These are phyloP conservation scores for Neoniphon sammara DNA, from an alignment of 2,797 vertebrate genomes.

Conservation along the genomic window DNA sequence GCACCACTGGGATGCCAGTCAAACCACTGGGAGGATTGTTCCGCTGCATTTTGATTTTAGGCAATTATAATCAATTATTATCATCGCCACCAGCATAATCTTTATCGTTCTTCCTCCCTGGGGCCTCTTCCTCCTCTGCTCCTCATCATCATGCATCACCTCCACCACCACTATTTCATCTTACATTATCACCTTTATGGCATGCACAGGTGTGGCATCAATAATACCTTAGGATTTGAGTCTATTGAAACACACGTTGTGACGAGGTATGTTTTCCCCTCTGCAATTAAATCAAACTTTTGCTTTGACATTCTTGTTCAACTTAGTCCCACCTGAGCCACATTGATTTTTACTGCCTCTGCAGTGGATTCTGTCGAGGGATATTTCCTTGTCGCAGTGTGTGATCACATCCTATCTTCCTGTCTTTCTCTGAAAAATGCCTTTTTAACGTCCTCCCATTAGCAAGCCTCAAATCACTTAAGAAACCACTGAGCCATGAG, in stretches of 20 bases:
- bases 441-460: conserved; percentile 7
- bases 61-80: conserved; percentile 29
- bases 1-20: not conserved
- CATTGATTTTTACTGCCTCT: conserved; percentile 9
- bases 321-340: not conserved
- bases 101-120: not conserved
- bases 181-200: not conserved
- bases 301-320: not conserved
- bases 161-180: not conserved
- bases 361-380: not conserved
- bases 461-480: not conserved
- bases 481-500: not conserved
- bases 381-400: conserved; percentile 7
- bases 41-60: conserved; percentile 24
- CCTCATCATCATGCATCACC: not conserved
- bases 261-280: no score
- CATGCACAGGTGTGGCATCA: no score
- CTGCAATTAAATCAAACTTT: no score
- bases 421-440: not conserved
- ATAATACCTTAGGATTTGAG: not conserved
- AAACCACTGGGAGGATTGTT: conserved; percentile 8
- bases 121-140: not conserved
- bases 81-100: not conserved
- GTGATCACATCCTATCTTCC: not conserved
- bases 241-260: not conserved